Conservation (phyloP, 1,140 invertebrate genomes). For the Arctopsyche grandis region DNA sequence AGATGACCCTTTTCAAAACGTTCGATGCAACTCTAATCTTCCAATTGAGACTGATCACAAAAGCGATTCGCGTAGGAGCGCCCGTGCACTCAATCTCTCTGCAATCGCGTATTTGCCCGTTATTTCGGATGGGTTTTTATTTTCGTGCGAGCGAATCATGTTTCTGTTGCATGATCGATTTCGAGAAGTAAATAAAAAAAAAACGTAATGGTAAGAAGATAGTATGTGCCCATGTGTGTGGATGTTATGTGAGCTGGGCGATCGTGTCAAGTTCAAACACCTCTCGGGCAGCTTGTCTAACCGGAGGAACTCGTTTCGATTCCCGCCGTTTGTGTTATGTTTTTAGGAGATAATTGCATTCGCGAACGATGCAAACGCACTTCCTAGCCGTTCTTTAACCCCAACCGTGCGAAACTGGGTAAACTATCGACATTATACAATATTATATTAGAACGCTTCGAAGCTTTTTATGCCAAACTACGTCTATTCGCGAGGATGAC, state of each 20-base stretch:
- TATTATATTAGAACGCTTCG: background rate
- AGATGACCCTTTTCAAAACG: slow-evolving; percentile 23
- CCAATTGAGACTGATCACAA: slow-evolving; percentile 26
- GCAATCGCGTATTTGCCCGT: background rate
- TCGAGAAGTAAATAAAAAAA: background rate
- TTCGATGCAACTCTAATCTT: slow-evolving; percentile 50
- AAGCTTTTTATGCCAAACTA: too few species aligned
- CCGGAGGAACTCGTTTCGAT: slow-evolving; percentile 42
- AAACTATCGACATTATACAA: background rate
- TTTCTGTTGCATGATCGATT: background rate
- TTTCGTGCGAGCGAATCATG: background rate
- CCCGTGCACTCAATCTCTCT: too few species aligned
- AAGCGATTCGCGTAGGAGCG: background rate
- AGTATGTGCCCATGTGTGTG: background rate
- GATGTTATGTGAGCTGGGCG: slow-evolving; percentile 9
- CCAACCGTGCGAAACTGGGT: background rate
- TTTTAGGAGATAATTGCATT: slow-evolving; percentile 31
- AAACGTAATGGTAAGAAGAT: background rate
- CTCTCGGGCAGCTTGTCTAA: slow-evolving; percentile 33
- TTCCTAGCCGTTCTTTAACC: background rate
- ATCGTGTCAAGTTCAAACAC: slow-evolving; percentile 45
- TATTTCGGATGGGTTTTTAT: background rate
- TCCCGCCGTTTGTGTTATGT: background rate
- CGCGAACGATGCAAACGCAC: slow-evolving; percentile 12
- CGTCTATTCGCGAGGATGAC: too few species aligned